Evolutionary conservation across 1,140 invertebrate species (phyloP).

Genomic region (Diabrotica virgifera): DNA sequence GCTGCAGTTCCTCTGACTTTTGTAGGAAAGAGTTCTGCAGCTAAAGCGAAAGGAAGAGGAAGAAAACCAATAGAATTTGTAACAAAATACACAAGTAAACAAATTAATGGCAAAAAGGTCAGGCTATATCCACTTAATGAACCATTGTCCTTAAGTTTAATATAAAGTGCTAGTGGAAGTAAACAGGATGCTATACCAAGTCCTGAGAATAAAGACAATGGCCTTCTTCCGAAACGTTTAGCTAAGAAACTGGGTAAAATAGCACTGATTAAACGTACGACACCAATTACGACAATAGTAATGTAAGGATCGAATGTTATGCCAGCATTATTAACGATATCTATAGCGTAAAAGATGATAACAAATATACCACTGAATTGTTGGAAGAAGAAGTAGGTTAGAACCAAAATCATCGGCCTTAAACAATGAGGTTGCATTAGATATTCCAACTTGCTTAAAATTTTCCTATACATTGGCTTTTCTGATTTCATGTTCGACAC

Average conservation of each 20-base stretch:
- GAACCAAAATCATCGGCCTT: conserved; percentile 64
- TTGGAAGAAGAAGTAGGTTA: conserved; percentile 62
- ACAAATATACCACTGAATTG: conserved; percentile 60
- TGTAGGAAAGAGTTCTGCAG: conserved; percentile 70
- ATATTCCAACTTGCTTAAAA: conserved; percentile 41
- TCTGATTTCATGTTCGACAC: conserved; percentile 12
- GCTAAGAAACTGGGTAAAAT: conserved; percentile 54
- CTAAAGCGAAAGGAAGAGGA: conserved; percentile 69
- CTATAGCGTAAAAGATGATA: conserved; percentile 66
- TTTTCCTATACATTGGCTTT: conserved; percentile 27
- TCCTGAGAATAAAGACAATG: conserved; percentile 59
- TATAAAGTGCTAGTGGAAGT: conserved; percentile 53
- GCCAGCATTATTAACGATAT: conserved; percentile 60
- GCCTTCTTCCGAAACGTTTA: conserved; percentile 56
- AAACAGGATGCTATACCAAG: conserved; percentile 60
- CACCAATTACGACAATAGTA: conserved; percentile 57
- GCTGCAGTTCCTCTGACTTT: conserved; percentile 65
- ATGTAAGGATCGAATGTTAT: conserved; percentile 58
- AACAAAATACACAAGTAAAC: conserved; percentile 59
- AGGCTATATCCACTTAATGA: conserved; percentile 34
- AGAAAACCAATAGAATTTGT: conserved; percentile 62
- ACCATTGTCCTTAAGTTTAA: conserved; percentile 40
- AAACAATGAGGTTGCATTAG: conserved; percentile 52
- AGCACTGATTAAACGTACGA: conserved; percentile 55
- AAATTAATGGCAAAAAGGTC: conserved; percentile 50